phyloP scores from a whole-genome alignment of 2,888 invertebrate genomes.

The Acanthococcus lagerstroemiae region DNA sequence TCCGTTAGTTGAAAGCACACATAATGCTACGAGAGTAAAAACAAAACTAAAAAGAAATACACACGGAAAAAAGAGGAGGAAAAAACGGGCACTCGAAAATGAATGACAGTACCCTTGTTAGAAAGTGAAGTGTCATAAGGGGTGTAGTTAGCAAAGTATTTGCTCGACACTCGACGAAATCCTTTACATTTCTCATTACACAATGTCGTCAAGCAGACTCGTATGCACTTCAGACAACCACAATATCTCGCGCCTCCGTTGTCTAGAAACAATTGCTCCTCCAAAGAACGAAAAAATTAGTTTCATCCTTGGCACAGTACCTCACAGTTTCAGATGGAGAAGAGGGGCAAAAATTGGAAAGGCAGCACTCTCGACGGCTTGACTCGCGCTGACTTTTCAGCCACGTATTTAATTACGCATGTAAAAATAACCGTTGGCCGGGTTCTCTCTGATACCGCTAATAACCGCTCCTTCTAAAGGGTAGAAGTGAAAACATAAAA shows the following conservation, averaged over 20 bases:
- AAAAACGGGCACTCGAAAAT: neutral
- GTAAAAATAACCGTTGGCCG: too few species aligned
- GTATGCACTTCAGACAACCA: slow-evolving; percentile 14
- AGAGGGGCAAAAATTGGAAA: too few species aligned
- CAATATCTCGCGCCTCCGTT: slow-evolving; percentile 25
- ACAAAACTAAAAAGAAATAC: neutral
- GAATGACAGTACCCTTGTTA: slow-evolving; percentile 29
- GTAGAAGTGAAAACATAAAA: too few species aligned
- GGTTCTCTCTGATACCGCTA: too few species aligned
- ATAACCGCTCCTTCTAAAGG: too few species aligned
- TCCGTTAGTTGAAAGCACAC: neutral
- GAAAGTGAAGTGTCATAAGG: slow-evolving; percentile 28
- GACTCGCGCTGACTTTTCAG: too few species aligned
- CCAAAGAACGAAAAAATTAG: too few species aligned
- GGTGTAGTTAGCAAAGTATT: slow-evolving; percentile 24
- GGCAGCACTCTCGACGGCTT: too few species aligned
- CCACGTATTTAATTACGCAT: too few species aligned
- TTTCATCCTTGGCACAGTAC: too few species aligned
- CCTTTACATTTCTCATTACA: slow-evolving; percentile 28
- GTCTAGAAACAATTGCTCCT: too few species aligned
- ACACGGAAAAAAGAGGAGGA: neutral
- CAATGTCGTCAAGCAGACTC: neutral
- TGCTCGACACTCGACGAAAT: slow-evolving; percentile 26
- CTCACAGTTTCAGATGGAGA: too few species aligned
- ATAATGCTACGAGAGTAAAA: neutral